Percentiles rank a stretch among this genome's conserved stretches.
Conservation (phyloP, 2,113 vertebrate species). For the Takifugu bimaculatus region DNA sequence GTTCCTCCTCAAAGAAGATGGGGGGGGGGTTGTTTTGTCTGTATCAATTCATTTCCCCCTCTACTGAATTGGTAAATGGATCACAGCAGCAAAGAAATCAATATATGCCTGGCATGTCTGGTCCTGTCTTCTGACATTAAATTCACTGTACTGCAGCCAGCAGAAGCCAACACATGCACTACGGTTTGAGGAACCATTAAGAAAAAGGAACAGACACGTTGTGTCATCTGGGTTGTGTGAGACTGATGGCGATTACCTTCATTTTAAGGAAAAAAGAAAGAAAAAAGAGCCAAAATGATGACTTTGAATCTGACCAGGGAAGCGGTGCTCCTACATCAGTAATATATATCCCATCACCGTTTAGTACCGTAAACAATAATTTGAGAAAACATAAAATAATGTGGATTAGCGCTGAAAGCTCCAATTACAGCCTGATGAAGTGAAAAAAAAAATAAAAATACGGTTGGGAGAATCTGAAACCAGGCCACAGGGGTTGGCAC, state of each 20-base stretch:
- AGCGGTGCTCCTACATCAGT: constrained; percentile 3
- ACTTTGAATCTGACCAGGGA: neutral
- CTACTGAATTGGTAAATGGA: constrained; percentile 56
- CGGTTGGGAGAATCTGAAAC: constrained; percentile 27
- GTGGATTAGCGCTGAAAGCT: constrained; percentile 1
- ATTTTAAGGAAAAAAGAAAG: constrained; percentile 8
- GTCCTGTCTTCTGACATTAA: constrained; percentile 30
- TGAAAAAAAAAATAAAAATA: constrained; percentile 24
- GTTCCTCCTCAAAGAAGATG: constrained; percentile 24
- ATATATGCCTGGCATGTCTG: constrained; percentile 32
- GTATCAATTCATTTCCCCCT: constrained; percentile 63
- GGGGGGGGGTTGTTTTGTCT: constrained; percentile 31
- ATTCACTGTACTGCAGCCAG: constrained; percentile 19
- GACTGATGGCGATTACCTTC: constrained; percentile 14
- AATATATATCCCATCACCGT: too few relatives aligned
- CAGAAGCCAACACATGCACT: constrained; percentile 31
- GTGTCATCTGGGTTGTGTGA: constrained; percentile 54
- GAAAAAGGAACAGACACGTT: constrained; percentile 9
- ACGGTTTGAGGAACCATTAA: constrained; percentile 12
- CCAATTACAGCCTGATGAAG: constrained; percentile 27
- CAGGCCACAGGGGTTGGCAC: constrained; percentile 35
- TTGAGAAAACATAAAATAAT: neutral
- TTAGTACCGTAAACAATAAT: neutral
- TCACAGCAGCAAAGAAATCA: constrained; percentile 46
- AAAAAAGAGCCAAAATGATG: neutral